These are phyloP conservation scores for Entomobrya multifasciata DNA, from an alignment of 2,888 invertebrate species.

Conservation along the genomic window DNA sequence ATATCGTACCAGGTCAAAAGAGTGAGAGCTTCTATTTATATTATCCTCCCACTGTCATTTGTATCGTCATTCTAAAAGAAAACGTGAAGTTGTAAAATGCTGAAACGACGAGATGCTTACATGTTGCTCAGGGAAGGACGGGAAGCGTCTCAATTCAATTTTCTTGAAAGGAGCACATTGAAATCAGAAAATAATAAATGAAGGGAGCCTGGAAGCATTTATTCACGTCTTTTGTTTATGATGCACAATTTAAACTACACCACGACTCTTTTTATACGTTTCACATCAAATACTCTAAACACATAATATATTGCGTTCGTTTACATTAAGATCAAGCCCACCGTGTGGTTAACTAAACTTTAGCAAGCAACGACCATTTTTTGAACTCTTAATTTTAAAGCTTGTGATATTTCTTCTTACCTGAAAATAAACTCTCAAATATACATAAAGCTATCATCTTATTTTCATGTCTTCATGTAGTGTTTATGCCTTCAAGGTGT, in stretches of 20 bases:
- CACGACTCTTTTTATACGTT: background rate
- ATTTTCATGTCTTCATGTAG: background rate
- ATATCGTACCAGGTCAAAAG: background rate
- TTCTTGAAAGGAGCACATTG: slow-evolving; percentile 44
- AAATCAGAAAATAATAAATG: slow-evolving; percentile 71
- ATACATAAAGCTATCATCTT: background rate
- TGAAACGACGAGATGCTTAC: background rate
- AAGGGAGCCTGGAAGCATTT: slow-evolving; percentile 52
- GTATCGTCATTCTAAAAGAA: background rate
- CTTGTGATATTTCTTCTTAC: slow-evolving; percentile 28
- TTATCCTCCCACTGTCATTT: slow-evolving; percentile 35
- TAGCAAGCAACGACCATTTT: too few species aligned
- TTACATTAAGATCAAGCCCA: too few species aligned
- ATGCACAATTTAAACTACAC: slow-evolving; percentile 31
- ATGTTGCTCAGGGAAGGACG: background rate
- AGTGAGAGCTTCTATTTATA: slow-evolving; percentile 20
- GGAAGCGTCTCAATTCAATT: slow-evolving; percentile 37
- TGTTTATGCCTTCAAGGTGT: slow-evolving; percentile 54
- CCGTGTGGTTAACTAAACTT: background rate
- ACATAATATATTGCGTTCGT: slow-evolving; percentile 1
- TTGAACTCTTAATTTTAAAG: slow-evolving; percentile 16
- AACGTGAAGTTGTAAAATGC: slow-evolving; percentile 34
- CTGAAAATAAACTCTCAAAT: background rate
- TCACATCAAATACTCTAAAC: slow-evolving; percentile 3
- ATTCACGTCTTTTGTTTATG: slow-evolving; percentile 39